phyloP scores from a whole-genome alignment of 2,113 vertebrate species.

The Ivindomyrus marchei region DNA sequence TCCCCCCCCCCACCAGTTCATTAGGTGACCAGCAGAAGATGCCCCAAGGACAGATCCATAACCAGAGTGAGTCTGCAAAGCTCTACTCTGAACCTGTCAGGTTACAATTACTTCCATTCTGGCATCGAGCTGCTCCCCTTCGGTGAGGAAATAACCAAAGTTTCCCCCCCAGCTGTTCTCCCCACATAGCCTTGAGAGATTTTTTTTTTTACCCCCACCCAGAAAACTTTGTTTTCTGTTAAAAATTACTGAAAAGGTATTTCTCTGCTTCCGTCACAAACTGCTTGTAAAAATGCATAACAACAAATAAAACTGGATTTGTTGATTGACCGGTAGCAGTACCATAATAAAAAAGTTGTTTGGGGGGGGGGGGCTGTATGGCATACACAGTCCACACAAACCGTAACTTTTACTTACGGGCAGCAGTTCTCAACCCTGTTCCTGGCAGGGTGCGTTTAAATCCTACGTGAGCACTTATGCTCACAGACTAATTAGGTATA shows the following conservation, averaged over 20 bases:
- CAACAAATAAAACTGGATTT: not conserved
- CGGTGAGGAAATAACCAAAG: not conserved
- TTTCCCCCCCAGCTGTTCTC: not conserved
- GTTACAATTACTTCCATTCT: not conserved
- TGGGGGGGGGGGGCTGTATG: not conserved
- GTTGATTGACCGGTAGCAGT: not conserved
- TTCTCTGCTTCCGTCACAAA: not conserved
- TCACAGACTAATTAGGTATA: not conserved
- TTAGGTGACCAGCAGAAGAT: not conserved
- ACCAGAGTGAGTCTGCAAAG: not conserved
- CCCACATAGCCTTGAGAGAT: not conserved
- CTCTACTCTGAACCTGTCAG: not conserved
- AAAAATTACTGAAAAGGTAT: not conserved
- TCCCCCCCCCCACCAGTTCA: not conserved
- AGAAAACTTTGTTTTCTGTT: not conserved
- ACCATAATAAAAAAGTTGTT: not conserved
- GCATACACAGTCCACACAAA: not conserved
- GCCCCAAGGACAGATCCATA: conserved; percentile 7
- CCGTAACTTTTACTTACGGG: not conserved
- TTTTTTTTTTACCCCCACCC: not conserved
- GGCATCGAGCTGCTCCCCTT: not conserved
- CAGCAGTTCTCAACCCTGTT: not conserved
- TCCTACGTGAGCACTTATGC: not conserved
- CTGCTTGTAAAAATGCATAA: not conserved
- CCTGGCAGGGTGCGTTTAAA: not conserved